Evolutionary conservation across 2,797 vertebrate genomes (phyloP).

Genomic region (Tokudaia tokunoshimensis): DNA sequence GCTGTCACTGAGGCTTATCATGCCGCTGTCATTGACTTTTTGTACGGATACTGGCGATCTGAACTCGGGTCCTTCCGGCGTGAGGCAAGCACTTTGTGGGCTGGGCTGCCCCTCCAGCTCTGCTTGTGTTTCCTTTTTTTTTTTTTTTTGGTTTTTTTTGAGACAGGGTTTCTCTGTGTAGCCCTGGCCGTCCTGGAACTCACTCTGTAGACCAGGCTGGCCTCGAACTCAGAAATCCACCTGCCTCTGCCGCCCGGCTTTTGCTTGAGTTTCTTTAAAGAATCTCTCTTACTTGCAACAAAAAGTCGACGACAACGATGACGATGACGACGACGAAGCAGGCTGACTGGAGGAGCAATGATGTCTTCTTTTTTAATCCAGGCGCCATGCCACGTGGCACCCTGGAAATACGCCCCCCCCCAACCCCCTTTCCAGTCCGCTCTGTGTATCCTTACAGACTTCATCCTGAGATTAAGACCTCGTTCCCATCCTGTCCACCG

Average conservation of each 20-base stretch:
- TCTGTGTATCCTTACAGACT: accelerated
- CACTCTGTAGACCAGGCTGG: no score
- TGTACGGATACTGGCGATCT: not conserved
- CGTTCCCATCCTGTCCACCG: accelerated
- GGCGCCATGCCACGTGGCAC: no score
- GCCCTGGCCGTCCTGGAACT: no score
- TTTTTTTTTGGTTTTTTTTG: no score
- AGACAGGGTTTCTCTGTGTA: no score
- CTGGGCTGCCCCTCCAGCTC: not conserved
- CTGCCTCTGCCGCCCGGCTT: no score
- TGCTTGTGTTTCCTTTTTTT: no score
- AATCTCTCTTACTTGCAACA: not conserved
- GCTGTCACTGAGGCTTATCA: not conserved
- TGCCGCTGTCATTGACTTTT: not conserved
- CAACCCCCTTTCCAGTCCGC: not conserved
- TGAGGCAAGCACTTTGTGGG: not conserved
- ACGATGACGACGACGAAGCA: not conserved
- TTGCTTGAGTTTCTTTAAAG: not conserved
- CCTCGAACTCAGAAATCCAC: no score
- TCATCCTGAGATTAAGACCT: not conserved
- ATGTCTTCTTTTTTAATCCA: not conserved
- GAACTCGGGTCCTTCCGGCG: not conserved
- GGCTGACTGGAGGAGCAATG: not conserved
- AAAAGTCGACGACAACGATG: not conserved
- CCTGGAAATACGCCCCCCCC: accelerated